Conservation (phyloP, 2,888 invertebrate species). For the Copidosoma aretas region DNA sequence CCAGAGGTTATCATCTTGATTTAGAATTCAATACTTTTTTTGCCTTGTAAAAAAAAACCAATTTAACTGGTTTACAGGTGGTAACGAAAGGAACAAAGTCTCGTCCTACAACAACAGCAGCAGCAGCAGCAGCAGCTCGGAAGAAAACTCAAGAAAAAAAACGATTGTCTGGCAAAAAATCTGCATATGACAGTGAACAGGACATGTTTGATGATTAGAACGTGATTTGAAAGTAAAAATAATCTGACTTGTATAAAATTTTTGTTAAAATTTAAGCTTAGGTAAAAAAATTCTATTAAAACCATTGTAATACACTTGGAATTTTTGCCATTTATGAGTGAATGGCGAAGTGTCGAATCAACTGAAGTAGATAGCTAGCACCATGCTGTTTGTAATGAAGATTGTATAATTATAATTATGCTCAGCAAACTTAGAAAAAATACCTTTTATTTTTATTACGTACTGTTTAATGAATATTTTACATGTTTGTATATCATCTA, state of each 20-base stretch:
- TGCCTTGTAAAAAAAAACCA: no score
- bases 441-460: slow-evolving; percentile 35
- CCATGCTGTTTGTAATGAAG: slow-evolving; percentile 25
- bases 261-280: slow-evolving; percentile 5
- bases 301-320: slow-evolving; percentile 16
- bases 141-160: slow-evolving; percentile 27
- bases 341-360: slow-evolving; percentile 25
- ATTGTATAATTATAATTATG: slow-evolving; percentile 28
- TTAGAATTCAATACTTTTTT: no score
- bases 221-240: slow-evolving; percentile 21
- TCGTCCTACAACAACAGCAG: slow-evolving; percentile 41
- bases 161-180: slow-evolving; percentile 25
- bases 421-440: slow-evolving; percentile 28
- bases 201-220: slow-evolving; percentile 50
- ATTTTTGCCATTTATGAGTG: slow-evolving; percentile 32
- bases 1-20: slow-evolving; percentile 46
- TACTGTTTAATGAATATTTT: slow-evolving; percentile 32
- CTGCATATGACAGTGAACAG: slow-evolving; percentile 45
- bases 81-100: slow-evolving; percentile 48
- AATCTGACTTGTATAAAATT: slow-evolving; percentile 18
- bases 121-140: slow-evolving; percentile 26
- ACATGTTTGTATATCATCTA: slow-evolving; percentile 33
- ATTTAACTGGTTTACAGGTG: slow-evolving; percentile 42
- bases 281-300: slow-evolving; percentile 2
- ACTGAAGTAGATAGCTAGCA: slow-evolving; percentile 12